Conservation (phyloP, 2,797 vertebrate genomes). For the Gymnodraco acuticeps region DNA sequence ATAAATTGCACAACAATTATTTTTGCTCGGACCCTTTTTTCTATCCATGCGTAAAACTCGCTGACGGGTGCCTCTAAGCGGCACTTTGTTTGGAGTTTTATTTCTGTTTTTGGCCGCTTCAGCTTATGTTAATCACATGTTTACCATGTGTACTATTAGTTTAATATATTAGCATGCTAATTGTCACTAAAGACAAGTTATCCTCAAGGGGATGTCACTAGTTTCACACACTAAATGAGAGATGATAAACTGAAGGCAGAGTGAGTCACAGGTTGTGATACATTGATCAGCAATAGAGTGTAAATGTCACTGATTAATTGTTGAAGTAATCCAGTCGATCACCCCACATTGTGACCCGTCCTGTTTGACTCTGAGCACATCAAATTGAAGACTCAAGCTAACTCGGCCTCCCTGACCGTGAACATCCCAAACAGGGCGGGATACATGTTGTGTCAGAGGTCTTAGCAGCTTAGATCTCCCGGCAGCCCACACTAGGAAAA, state of each 20-base stretch:
- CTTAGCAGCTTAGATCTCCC: conserved; percentile 22
- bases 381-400: conserved; percentile 23
- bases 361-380: conserved; percentile 17
- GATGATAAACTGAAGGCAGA: conserved; percentile 7
- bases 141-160: not conserved
- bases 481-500: conserved; percentile 26
- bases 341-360: not conserved
- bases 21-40: too few relatives aligned
- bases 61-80: too few relatives aligned
- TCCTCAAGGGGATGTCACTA: not conserved
- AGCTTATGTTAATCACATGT: too few relatives aligned
- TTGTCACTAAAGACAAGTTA: not conserved
- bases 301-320: conserved; percentile 23
- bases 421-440: conserved; percentile 25
- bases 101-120: too few relatives aligned
- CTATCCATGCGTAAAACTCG: too few relatives aligned
- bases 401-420: conserved; percentile 23
- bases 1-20: too few relatives aligned
- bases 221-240: not conserved
- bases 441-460: conserved; percentile 46
- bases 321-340: conserved; percentile 15
- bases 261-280: not conserved
- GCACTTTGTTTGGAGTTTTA: too few relatives aligned
- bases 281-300: conserved; percentile 6
- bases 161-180: not conserved